phyloP scores from a whole-genome alignment of 2,888 invertebrate species.

The Hirtodrosophila duncani region DNA sequence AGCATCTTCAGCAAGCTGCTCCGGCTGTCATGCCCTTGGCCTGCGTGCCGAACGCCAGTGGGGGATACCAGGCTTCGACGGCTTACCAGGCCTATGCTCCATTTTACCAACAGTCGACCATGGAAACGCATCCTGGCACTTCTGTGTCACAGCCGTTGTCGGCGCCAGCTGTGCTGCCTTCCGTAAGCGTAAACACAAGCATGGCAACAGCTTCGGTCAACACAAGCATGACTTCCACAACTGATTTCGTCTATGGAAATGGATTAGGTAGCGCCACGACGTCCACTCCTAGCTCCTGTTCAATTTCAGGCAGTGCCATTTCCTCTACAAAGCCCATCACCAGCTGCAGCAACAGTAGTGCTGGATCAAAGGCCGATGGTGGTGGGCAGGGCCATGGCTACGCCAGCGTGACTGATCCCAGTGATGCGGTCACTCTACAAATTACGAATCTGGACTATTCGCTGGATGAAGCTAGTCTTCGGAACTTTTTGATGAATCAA shows the following conservation, averaged over 20 bases:
- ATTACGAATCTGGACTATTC: constrained; percentile 78
- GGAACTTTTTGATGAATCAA: constrained; percentile 75
- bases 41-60: constrained; percentile 22
- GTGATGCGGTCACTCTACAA: constrained; percentile 75
- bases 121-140: too few species aligned
- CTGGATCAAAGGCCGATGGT: too few species aligned
- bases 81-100: constrained; percentile 52
- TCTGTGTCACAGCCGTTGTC: constrained; percentile 8
- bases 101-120: constrained; percentile 55
- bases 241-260: constrained; percentile 21
- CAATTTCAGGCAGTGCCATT: background rate
- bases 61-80: constrained; percentile 34
- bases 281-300: too few species aligned
- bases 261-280: constrained; percentile 25
- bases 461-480: constrained; percentile 75
- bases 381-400: constrained; percentile 17
- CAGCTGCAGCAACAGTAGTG: background rate
- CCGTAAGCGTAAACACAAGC: too few species aligned
- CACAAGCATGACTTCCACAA: background rate
- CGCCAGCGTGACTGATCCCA: constrained; percentile 48
- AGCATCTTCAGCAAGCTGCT: constrained; percentile 1
- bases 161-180: constrained; percentile 10
- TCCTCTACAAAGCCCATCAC: constrained; percentile 6
- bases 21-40: constrained; percentile 19
- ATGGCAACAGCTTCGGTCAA: too few species aligned